Evolutionary conservation across 2,888 invertebrate genomes (phyloP).

Genomic region (Leptinotarsa haldemani): DNA sequence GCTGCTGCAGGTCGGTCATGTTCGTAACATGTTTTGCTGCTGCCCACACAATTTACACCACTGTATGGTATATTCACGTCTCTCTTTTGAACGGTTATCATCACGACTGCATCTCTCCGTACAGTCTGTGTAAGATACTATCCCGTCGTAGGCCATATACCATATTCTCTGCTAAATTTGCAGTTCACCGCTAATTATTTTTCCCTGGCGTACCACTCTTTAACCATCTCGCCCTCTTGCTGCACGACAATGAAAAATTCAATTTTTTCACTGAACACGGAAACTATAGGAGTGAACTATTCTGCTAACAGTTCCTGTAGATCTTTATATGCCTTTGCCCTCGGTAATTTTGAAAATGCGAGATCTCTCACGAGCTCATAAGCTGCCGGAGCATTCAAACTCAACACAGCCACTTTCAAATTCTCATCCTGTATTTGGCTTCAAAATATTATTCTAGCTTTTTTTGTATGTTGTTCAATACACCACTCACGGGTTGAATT

Average conservation of each 20-base stretch:
- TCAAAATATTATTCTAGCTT: constrained; percentile 11
- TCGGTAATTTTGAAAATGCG: not conserved
- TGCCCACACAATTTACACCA: no score
- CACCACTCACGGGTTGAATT: not conserved
- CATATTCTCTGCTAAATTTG: no score
- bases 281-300: not conserved
- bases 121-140: no score
- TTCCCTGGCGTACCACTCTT: not conserved
- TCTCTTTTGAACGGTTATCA: no score
- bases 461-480: not conserved
- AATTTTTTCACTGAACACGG: not conserved
- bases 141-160: no score
- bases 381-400: not conserved
- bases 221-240: not conserved
- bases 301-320: not conserved
- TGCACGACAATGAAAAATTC: not conserved
- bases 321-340: not conserved
- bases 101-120: no score
- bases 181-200: not conserved
- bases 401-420: not conserved
- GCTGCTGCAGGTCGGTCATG: no score
- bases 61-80: no score
- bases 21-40: no score
- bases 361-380: constrained; percentile 5
- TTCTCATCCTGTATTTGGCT: constrained; percentile 9